Evolutionary conservation across 2,888 invertebrate species (phyloP).

Genomic region (Drosophila affinis): DNA sequence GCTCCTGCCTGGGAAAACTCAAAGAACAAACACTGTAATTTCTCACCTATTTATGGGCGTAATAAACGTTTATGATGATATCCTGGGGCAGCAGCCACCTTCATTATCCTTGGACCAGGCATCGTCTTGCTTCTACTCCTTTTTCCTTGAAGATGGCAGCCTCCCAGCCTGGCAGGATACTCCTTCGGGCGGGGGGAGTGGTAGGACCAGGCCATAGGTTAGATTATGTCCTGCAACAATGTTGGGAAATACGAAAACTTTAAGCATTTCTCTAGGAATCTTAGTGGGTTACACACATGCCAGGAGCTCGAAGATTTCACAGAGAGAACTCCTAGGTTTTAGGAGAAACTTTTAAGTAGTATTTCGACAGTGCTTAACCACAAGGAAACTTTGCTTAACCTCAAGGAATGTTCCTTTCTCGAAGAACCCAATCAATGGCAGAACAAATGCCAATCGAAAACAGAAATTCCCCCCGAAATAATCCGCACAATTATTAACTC

Average conservation of each 20-base stretch:
- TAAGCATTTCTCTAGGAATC: slow-evolving; percentile 37
- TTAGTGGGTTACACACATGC: slow-evolving; percentile 19
- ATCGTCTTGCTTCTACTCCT: neutral
- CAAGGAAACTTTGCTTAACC: too few species aligned
- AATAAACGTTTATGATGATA: slow-evolving; percentile 80
- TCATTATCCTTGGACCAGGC: neutral
- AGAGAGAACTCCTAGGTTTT: too few species aligned
- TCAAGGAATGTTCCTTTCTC: neutral
- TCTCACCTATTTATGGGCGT: slow-evolving; percentile 77
- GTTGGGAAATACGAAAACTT: slow-evolving; percentile 56
- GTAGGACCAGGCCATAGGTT: slow-evolving; percentile 21
- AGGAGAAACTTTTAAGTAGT: neutral
- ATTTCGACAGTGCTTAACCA: neutral
- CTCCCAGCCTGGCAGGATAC: neutral
- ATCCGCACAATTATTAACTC: neutral
- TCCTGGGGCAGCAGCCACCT: slow-evolving; percentile 11
- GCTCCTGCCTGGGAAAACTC: neutral
- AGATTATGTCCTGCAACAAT: slow-evolving; percentile 56
- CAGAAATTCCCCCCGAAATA: neutral
- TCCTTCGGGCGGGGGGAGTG: neutral
- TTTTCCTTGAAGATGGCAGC: neutral
- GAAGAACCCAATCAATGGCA: neutral
- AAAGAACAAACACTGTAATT: slow-evolving; percentile 70
- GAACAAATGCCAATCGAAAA: too few species aligned
- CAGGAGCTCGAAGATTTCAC: neutral